Conservation (phyloP, 2,797 vertebrate genomes). For the Petrocephalus schoutedeni region DNA sequence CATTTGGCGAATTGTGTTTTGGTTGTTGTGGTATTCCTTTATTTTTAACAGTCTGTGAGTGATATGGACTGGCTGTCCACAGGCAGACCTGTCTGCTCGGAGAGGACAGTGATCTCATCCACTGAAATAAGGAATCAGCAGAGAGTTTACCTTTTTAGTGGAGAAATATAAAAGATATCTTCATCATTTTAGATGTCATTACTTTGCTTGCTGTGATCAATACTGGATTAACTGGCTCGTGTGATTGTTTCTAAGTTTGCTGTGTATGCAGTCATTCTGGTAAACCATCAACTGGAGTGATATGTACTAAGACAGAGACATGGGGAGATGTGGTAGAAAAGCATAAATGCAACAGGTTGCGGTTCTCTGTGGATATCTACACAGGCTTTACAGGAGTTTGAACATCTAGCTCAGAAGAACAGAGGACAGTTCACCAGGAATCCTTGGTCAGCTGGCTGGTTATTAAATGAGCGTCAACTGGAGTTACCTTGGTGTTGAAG, state of each 20-base stretch:
- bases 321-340: background rate
- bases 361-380: background rate
- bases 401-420: background rate
- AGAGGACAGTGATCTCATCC: background rate
- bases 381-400: background rate
- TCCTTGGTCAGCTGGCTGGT: background rate
- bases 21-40: background rate
- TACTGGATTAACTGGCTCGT: background rate
- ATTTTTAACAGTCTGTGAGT: background rate
- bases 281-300: background rate
- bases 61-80: background rate
- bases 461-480: background rate
- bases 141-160: background rate
- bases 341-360: background rate
- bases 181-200: background rate
- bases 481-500: slow-evolving; percentile 72
- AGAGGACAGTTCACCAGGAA: background rate
- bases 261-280: background rate
- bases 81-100: background rate
- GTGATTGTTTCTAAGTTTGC: background rate
- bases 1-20: background rate
- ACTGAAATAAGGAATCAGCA: background rate
- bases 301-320: background rate
- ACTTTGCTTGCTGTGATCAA: background rate
- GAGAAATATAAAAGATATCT: background rate